Percentiles rank a stretch among this genome's conserved stretches.
phyloP scores from a whole-genome alignment of 2,797 vertebrate genomes.

The Melanitta fusca region DNA sequence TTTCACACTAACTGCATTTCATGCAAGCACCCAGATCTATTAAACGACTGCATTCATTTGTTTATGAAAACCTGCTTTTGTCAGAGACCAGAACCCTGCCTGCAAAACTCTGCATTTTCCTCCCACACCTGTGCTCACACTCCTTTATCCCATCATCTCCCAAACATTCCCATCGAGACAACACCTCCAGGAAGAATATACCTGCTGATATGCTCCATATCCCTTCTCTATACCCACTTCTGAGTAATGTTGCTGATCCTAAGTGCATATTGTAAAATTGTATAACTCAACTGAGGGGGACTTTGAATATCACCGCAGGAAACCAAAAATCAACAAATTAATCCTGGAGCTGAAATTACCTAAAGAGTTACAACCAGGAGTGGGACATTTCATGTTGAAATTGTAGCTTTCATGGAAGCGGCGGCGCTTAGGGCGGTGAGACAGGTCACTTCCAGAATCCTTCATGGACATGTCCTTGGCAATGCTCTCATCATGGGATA shows the following conservation, averaged over 20 bases:
- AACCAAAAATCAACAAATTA: background rate
- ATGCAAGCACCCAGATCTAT: background rate
- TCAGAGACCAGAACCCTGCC: background rate
- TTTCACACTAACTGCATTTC: background rate
- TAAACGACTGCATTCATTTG: fast-evolving
- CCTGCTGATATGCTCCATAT: fast-evolving
- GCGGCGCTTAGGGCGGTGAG: slow-evolving; percentile 95
- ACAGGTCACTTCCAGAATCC: slow-evolving; percentile 95
- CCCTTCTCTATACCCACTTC: background rate
- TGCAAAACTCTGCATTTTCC: background rate
- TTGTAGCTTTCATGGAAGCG: slow-evolving; percentile 99
- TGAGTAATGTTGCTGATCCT: background rate
- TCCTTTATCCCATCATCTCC: background rate
- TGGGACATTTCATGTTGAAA: slow-evolving; percentile 99
- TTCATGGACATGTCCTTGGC: slow-evolving; percentile 93
- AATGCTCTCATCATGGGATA: slow-evolving; percentile 95
- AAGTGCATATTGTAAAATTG: fast-evolving
- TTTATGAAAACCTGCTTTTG: background rate
- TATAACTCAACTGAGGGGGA: background rate
- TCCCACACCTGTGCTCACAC: background rate
- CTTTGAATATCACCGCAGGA: background rate
- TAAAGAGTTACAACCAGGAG: slow-evolving; percentile 97
- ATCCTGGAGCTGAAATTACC: slow-evolving; percentile 76
- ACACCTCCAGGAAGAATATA: background rate
- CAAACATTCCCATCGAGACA: background rate